These are phyloP conservation scores for Dendroctonus ponderosae DNA, from an alignment of 1,140 invertebrate species.

Conservation along the genomic window DNA sequence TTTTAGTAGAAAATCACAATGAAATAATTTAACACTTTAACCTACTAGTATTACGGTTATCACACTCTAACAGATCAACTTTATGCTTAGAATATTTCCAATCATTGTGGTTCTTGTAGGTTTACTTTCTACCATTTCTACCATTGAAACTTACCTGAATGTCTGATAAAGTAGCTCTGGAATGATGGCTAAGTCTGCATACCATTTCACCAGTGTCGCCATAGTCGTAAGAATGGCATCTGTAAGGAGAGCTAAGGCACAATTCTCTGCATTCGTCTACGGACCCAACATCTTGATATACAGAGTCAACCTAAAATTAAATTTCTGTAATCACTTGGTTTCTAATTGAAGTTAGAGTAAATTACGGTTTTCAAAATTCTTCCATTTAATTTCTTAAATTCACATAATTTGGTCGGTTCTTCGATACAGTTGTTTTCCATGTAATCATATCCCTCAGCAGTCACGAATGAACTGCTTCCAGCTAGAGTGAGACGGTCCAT, in stretches of 20 bases:
- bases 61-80: no score
- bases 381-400: slow-evolving; percentile 85
- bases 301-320: slow-evolving; percentile 70
- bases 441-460: slow-evolving; percentile 73
- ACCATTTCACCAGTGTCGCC: slow-evolving; percentile 90
- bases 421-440: slow-evolving; percentile 89
- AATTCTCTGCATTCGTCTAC: slow-evolving; percentile 84
- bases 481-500: slow-evolving; percentile 87
- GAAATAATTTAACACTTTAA: no score
- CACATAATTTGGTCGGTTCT: slow-evolving; percentile 86
- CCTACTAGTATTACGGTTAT: no score
- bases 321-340: not conserved
- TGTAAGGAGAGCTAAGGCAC: slow-evolving; percentile 79
- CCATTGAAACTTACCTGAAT: slow-evolving; percentile 64
- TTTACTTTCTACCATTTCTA: no score
- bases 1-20: no score
- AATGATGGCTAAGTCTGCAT: slow-evolving; percentile 88
- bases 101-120: no score
- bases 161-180: slow-evolving; percentile 80
- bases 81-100: no score
- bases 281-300: slow-evolving; percentile 84
- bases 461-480: slow-evolving; percentile 66
- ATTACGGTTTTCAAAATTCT: slow-evolving; percentile 79
- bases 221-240: slow-evolving; percentile 91
- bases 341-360: not conserved